Evolutionary conservation across 2,888 invertebrate species (phyloP).

Genomic region (Brassicogethes aeneus): DNA sequence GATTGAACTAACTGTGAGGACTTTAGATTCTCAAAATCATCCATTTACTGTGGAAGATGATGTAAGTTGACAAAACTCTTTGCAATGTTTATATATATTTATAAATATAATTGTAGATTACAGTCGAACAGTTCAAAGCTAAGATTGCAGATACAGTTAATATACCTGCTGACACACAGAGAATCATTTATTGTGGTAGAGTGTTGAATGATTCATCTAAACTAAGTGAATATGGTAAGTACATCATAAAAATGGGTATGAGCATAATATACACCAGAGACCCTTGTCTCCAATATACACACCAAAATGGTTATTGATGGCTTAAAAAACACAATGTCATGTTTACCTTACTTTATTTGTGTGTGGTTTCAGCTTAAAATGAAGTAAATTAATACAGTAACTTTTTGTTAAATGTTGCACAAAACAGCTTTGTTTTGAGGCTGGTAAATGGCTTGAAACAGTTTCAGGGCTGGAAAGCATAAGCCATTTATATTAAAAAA

Average conservation of each 20-base stretch:
- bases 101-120: conserved; percentile 48
- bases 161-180: conserved; percentile 73
- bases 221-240: conserved; percentile 73
- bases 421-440: too few relatives aligned
- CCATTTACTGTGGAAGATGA: conserved; percentile 73
- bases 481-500: too few relatives aligned
- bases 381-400: too few relatives aligned
- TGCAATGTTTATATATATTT: neutral
- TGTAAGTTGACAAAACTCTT: conserved; percentile 56
- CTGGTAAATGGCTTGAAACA: too few relatives aligned
- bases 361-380: too few relatives aligned
- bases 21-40: conserved; percentile 81
- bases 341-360: neutral
- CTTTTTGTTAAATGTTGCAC: too few relatives aligned
- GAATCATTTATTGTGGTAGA: conserved; percentile 91
- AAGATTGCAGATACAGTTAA: conserved; percentile 68
- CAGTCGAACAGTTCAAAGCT: conserved; percentile 74
- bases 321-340: conserved; percentile 4
- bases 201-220: conserved; percentile 83
- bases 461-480: too few relatives aligned
- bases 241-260: conserved; percentile 2
- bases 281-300: too few relatives aligned
- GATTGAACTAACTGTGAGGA: conserved; percentile 83
- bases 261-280: conserved; percentile 5
- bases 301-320: too few relatives aligned